phyloP scores from a whole-genome alignment of 2,113 vertebrate species.

The Pygoscelis adeliae region DNA sequence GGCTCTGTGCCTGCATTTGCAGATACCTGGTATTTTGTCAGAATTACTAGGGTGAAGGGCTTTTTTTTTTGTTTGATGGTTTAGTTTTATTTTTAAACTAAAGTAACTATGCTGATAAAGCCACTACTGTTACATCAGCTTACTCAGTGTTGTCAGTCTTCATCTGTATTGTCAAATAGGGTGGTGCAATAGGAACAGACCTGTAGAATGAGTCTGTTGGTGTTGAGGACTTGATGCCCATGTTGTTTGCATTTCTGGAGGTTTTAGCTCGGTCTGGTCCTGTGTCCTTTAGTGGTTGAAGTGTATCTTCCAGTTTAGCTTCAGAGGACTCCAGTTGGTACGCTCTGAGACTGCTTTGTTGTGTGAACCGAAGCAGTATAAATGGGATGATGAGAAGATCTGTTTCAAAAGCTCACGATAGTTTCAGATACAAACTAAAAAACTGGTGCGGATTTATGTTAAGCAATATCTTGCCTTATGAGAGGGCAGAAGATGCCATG shows the following conservation, averaged over 20 bases:
- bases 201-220: background rate
- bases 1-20: background rate
- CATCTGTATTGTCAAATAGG: background rate
- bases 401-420: background rate
- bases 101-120: background rate
- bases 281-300: rapidly evolving
- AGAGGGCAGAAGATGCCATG: background rate
- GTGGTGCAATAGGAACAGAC: background rate
- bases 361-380: rapidly evolving
- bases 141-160: no score
- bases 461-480: background rate
- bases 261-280: background rate
- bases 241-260: background rate
- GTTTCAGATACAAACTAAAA: background rate
- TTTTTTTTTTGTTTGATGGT: background rate
- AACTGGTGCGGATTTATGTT: background rate
- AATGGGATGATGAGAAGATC: background rate
- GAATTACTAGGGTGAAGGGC: no score
- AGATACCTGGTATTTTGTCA: background rate
- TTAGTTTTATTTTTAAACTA: background rate
- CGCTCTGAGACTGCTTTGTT: background rate
- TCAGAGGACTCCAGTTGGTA: background rate
- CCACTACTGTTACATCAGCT: rapidly evolving
- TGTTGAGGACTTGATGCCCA: background rate
- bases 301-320: background rate